Evolutionary conservation across 1,140 invertebrate genomes (phyloP).

Genomic region (Theocolax elegans): DNA sequence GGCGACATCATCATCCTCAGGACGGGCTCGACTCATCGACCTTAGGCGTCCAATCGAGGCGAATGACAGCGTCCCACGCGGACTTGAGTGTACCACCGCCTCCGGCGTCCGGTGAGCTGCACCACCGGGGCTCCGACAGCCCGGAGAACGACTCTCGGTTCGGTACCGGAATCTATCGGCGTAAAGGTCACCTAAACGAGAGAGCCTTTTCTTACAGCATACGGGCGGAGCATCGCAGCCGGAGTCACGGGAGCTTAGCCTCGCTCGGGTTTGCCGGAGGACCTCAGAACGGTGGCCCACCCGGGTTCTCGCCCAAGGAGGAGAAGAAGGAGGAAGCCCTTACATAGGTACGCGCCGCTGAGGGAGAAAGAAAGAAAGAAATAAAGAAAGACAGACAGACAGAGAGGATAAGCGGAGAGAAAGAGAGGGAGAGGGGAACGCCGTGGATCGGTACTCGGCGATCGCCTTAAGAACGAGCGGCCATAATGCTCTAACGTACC

Average conservation of each 20-base stretch:
- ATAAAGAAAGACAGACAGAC: neutral
- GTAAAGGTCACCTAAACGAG: constrained; percentile 93
- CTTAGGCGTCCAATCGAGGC: constrained; percentile 54
- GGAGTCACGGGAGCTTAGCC: constrained; percentile 89
- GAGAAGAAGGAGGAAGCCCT: constrained; percentile 37
- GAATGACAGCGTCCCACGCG: constrained; percentile 61
- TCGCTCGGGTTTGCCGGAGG: constrained; percentile 72
- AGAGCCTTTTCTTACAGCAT: constrained; percentile 94
- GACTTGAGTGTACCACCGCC: constrained; percentile 51
- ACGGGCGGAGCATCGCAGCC: constrained; percentile 88
- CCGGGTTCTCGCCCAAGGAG: too few species aligned
- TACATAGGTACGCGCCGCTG: constrained; percentile 41
- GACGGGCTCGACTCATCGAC: constrained; percentile 61
- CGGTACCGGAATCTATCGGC: constrained; percentile 87
- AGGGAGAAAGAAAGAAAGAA: constrained; percentile 39
- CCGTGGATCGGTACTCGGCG: constrained; percentile 23
- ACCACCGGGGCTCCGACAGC: too few species aligned
- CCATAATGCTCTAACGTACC: too few species aligned
- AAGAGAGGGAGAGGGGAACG: constrained; percentile 17
- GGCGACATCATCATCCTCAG: constrained; percentile 69
- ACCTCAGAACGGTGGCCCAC: constrained; percentile 1
- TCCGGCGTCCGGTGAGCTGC: constrained; percentile 54
- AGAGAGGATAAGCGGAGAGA: constrained; percentile 6
- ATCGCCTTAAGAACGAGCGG: too few species aligned
- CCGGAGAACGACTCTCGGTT: constrained; percentile 81